phyloP scores from a whole-genome alignment of 2,888 invertebrate species.

The Metopia argyrocephala region DNA sequence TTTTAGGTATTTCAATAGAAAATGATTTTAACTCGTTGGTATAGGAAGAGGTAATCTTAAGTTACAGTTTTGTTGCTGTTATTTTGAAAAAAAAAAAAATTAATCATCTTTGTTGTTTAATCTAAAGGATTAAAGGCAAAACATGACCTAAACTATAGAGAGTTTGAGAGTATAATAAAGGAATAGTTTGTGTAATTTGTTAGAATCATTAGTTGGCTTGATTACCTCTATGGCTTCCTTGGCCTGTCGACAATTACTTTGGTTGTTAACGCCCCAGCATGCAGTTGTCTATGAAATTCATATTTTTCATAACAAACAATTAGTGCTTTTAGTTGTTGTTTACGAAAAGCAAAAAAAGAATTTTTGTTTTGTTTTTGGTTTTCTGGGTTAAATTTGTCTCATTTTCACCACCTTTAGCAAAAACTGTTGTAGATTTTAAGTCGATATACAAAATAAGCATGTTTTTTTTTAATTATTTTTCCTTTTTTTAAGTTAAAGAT shows the following conservation, averaged over 20 bases:
- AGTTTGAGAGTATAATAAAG: background rate
- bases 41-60: conserved; percentile 39
- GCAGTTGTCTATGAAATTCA: conserved; percentile 60
- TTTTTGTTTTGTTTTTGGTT: background rate
- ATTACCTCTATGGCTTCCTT: conserved; percentile 44
- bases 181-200: conserved; percentile 53
- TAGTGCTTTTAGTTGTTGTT: conserved; percentile 48
- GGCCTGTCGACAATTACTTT: conserved; percentile 65
- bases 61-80: background rate
- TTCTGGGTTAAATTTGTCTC: conserved; percentile 50
- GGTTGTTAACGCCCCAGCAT: conserved; percentile 66
- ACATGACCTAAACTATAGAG: conserved; percentile 1
- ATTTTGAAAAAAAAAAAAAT: conserved; percentile 36
- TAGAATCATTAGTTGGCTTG: conserved; percentile 50
- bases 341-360: background rate
- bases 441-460: conserved; percentile 38
- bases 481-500: conserved; percentile 28
- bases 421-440: conserved; percentile 52
- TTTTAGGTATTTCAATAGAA: too few species aligned
- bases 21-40: conserved; percentile 12
- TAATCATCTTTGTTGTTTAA: conserved; percentile 51
- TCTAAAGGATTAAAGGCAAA: conserved; percentile 27
- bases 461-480: conserved; percentile 13
- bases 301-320: conserved; percentile 61
- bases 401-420: conserved; percentile 58